Percentiles rank a stretch among this genome's conserved stretches.
These are phyloP conservation scores for Scopus umbretta DNA, from an alignment of 2,113 vertebrate species.

Conservation along the genomic window DNA sequence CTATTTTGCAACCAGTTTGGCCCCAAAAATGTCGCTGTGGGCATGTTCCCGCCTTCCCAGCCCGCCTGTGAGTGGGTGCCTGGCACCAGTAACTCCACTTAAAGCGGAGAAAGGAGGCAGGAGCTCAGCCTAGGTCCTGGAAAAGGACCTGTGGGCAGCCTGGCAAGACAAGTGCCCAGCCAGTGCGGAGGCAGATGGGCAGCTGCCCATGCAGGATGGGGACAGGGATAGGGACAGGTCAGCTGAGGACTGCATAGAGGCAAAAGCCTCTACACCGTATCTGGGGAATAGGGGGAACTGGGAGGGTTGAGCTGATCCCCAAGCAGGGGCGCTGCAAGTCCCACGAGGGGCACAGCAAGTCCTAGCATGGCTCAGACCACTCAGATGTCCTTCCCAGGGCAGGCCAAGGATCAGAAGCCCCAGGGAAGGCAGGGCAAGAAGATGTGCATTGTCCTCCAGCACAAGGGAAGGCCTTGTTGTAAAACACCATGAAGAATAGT, in stretches of 20 bases:
- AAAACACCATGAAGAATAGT: not conserved
- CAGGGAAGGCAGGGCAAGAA: not conserved
- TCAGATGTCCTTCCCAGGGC: not conserved
- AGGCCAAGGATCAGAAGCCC: not conserved
- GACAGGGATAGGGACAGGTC: not conserved
- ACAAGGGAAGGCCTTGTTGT: not conserved
- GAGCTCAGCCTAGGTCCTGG: not conserved
- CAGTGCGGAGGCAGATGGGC: not conserved
- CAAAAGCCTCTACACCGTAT: not conserved
- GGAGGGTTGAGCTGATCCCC: not conserved
- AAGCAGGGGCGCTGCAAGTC: accelerated
- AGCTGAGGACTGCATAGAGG: not conserved
- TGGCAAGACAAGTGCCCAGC: not conserved
- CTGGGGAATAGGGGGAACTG: not conserved
- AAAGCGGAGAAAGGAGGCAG: not conserved
- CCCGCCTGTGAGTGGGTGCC: not conserved
- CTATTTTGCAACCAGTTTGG: not conserved
- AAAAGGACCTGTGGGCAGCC: not conserved
- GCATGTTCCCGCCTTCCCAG: not conserved
- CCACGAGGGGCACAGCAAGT: not conserved
- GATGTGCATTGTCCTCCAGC: not conserved
- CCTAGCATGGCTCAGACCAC: not conserved
- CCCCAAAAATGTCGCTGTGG: not conserved
- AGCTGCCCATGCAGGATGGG: not conserved
- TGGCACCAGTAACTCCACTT: not conserved